Conservation (phyloP, 2,113 vertebrate genomes). For the Chascanopsetta lugubris region DNA sequence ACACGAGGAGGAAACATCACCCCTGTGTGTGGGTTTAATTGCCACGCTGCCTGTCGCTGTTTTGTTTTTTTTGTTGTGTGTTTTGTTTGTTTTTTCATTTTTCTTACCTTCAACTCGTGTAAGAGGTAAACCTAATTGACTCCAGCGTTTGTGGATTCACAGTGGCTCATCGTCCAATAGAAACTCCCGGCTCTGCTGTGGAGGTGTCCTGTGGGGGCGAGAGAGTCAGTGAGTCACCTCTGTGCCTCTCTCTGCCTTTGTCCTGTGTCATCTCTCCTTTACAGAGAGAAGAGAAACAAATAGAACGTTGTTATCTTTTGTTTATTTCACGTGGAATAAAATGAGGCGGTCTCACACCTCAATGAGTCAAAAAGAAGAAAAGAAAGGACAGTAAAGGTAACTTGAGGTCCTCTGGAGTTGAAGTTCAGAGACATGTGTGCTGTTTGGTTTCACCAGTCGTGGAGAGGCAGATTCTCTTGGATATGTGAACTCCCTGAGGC, state of each 20-base stretch:
- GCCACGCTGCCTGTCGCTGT: conserved; percentile 61
- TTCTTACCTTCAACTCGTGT: conserved; percentile 53
- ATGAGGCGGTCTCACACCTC: conserved; percentile 5
- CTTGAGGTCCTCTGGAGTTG: too few species aligned
- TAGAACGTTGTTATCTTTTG: conserved; percentile 5
- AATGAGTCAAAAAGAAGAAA: conserved; percentile 29
- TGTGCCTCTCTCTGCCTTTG: conserved; percentile 55
- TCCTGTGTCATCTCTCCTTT: conserved; percentile 50
- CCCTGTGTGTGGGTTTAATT: conserved; percentile 74
- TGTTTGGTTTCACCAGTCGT: too few species aligned
- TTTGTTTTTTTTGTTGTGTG: conserved; percentile 62
- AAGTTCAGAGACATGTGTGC: too few species aligned
- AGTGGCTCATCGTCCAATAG: conserved; percentile 65
- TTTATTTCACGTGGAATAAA: not conserved
- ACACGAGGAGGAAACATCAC: conserved; percentile 52
- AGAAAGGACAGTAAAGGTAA: too few species aligned
- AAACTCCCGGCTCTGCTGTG: conserved; percentile 72
- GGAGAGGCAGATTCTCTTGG: too few species aligned
- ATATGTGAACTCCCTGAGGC: conserved; percentile 1
- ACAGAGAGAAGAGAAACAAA: conserved; percentile 39
- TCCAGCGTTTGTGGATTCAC: conserved; percentile 69
- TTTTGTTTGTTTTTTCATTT: conserved; percentile 57
- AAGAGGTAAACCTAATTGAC: conserved; percentile 73
- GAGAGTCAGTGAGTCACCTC: conserved; percentile 71
- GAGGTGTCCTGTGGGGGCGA: conserved; percentile 71